phyloP scores from a whole-genome alignment of 2,113 vertebrate genomes.

The Chaetodon trifascialis region DNA sequence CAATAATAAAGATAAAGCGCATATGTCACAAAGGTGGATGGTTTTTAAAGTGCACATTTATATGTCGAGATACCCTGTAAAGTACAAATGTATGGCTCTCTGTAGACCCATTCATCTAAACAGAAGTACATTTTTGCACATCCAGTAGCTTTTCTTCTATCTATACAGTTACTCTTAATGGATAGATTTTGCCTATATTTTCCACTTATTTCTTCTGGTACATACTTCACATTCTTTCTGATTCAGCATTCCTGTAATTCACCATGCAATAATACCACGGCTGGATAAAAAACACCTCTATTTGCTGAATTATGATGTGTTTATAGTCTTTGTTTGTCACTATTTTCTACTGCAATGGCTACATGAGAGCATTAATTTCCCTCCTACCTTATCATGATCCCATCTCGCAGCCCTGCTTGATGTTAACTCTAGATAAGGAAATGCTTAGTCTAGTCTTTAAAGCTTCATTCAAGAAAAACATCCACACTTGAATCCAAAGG shows the following conservation, averaged over 20 bases:
- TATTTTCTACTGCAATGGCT: not conserved
- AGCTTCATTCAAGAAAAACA: slow-evolving; percentile 63
- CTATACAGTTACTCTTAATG: not conserved
- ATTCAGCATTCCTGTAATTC: too few species aligned
- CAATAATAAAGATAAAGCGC: not conserved
- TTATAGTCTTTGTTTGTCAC: not conserved
- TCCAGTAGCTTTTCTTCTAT: not conserved
- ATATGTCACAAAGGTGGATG: not conserved
- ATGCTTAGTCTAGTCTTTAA: slow-evolving; percentile 40
- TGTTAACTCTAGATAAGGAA: slow-evolving; percentile 42
- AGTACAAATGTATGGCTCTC: not conserved
- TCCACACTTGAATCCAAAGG: slow-evolving; percentile 35
- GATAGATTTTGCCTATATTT: not conserved
- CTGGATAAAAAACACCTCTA: not conserved
- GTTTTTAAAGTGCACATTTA: slow-evolving; percentile 7
- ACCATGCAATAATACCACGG: not conserved
- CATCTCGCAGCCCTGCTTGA: slow-evolving; percentile 5
- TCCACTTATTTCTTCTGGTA: not conserved
- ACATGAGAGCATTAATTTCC: not conserved
- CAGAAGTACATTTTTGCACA: not conserved
- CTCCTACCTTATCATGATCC: not conserved
- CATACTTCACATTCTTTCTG: not conserved
- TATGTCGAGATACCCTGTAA: not conserved
- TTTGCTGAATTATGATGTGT: not conserved
- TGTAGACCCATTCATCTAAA: not conserved